Conservation (phyloP, 2,888 invertebrate species). For the Drosophila fungiperda region DNA sequence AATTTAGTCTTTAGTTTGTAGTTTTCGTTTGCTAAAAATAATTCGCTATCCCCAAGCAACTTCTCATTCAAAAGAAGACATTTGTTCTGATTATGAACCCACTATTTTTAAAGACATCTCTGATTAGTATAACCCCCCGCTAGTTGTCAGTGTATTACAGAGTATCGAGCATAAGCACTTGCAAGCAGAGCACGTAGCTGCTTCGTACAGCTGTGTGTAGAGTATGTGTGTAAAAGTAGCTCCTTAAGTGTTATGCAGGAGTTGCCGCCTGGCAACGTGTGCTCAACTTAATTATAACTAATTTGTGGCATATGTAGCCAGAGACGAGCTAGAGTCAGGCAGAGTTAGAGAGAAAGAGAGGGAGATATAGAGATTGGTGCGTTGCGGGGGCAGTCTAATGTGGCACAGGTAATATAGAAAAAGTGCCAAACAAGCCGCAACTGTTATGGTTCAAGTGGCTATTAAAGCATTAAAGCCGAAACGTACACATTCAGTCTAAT, state of each 20-base stretch:
- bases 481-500: conserved; percentile 33
- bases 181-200: conserved; percentile 58
- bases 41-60: no score
- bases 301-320: conserved; percentile 72
- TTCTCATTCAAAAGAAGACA: no score
- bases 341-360: neutral
- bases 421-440: conserved; percentile 65
- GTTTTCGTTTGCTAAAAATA: no score
- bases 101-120: neutral
- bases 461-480: conserved; percentile 72
- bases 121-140: neutral
- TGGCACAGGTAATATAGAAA: conserved; percentile 47
- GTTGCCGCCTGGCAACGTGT: conserved; percentile 58
- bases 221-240: conserved; percentile 54
- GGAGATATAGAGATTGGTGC: neutral
- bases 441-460: conserved; percentile 70
- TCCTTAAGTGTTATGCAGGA: conserved; percentile 66
- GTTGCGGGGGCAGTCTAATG: neutral
- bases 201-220: conserved; percentile 43
- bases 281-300: conserved; percentile 78
- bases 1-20: neutral
- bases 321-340: neutral
- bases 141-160: neutral
- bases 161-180: conserved; percentile 38
- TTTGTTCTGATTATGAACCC: no score